Evolutionary conservation across 2,888 invertebrate species (phyloP).

Genomic region (Chirona hameri): DNA sequence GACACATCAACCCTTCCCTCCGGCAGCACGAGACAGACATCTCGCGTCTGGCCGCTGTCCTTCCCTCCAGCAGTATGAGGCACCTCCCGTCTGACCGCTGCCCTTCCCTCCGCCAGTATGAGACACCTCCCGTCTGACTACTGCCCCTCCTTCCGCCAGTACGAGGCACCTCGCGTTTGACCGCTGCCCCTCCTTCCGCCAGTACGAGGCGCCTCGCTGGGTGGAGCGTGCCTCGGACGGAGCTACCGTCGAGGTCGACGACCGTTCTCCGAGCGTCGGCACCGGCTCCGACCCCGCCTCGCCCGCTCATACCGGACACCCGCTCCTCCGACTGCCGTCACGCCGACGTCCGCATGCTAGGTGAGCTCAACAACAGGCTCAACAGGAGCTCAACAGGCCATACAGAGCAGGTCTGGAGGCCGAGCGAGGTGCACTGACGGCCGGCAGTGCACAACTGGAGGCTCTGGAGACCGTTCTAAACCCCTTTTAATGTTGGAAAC

Average conservation of each 20-base stretch:
- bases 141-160: too few relatives aligned
- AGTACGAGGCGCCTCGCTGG: constrained; percentile 23
- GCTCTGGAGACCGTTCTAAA: too few relatives aligned
- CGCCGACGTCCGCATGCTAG: neutral
- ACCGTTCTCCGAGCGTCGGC: constrained; percentile 13
- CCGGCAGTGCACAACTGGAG: too few relatives aligned
- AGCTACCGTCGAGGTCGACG: constrained; percentile 8
- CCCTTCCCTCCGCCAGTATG: too few relatives aligned
- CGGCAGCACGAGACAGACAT: too few relatives aligned
- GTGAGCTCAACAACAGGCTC: neutral
- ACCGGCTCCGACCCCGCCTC: neutral
- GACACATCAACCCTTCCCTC: too few relatives aligned
- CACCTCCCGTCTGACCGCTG: too few relatives aligned
- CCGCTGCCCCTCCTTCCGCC: neutral
- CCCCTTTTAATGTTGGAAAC: too few relatives aligned
- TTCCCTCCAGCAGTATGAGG: too few relatives aligned
- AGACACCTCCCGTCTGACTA: neutral
- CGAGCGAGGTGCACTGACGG: too few relatives aligned
- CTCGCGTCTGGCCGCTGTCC: too few relatives aligned
- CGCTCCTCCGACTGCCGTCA: neutral
- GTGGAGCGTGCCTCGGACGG: constrained; percentile 25
- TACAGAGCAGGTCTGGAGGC: too few relatives aligned
- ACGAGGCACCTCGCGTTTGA: neutral
- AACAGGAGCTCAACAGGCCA: neutral
- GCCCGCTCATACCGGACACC: neutral